Evolutionary conservation across 2,797 vertebrate genomes (phyloP).

Genomic region (Chromobotia macracanthus): DNA sequence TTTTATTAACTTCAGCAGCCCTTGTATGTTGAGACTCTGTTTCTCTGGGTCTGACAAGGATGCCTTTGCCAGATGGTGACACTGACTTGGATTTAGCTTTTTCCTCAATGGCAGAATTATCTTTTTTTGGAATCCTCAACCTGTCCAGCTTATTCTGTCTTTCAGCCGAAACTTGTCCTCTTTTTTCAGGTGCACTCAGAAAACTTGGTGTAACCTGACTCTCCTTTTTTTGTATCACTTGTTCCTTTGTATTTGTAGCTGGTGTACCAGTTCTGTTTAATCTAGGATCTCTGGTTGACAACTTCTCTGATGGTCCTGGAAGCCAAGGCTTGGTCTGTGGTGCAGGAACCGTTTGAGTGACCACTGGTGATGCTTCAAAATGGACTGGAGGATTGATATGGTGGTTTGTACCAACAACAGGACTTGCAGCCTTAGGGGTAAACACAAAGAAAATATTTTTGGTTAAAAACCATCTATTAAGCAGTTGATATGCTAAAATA

Average conservation of each 20-base stretch:
- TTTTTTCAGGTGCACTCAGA: constrained; percentile 73
- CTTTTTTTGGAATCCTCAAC: constrained; percentile 81
- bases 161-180: constrained; percentile 69
- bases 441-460: background rate
- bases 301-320: constrained; percentile 80
- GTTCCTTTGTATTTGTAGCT: constrained; percentile 83
- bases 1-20: constrained; percentile 80
- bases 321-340: constrained; percentile 75
- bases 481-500: too few species aligned
- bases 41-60: constrained; percentile 71
- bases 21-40: constrained; percentile 78
- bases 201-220: constrained; percentile 57
- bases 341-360: constrained; percentile 67
- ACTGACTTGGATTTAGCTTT: constrained; percentile 81
- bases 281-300: constrained; percentile 88
- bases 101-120: constrained; percentile 63
- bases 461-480: too few species aligned
- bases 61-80: constrained; percentile 81
- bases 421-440: constrained; percentile 83
- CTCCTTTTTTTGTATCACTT: constrained; percentile 79
- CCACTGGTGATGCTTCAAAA: constrained; percentile 68
- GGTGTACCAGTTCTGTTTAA: constrained; percentile 81
- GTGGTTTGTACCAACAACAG: constrained; percentile 72
- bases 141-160: constrained; percentile 71
- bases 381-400: constrained; percentile 66